These are phyloP conservation scores for Euglossa dilemma DNA, from an alignment of 1,140 invertebrate species.

Conservation along the genomic window DNA sequence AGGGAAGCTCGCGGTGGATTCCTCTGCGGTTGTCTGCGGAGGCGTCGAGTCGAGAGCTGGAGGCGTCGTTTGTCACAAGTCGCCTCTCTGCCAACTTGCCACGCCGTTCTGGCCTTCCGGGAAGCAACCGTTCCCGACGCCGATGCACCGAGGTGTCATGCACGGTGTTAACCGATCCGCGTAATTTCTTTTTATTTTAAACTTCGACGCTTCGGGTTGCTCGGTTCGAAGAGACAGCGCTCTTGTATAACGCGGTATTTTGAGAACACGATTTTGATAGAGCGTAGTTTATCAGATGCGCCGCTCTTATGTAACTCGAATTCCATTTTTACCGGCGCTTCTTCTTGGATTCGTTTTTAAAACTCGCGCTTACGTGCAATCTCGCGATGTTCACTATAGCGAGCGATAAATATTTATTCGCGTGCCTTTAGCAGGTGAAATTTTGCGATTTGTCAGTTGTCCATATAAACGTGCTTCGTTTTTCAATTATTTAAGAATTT, in stretches of 20 bases:
- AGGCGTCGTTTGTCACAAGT: neutral
- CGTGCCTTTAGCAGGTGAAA: no score
- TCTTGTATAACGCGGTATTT: neutral
- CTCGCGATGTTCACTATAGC: no score
- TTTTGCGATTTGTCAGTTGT: no score
- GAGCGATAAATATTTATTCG: no score
- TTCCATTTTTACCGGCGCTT: neutral
- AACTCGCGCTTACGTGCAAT: no score
- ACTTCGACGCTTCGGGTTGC: no score
- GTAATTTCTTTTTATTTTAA: no score
- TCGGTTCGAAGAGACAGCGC: no score
- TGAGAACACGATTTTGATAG: neutral
- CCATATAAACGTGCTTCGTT: no score
- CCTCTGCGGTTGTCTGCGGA: conserved; percentile 25
- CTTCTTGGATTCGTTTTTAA: neutral
- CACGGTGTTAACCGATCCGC: no score
- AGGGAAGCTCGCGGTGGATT: conserved; percentile 35
- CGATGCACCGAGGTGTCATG: neutral
- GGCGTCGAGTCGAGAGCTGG: neutral
- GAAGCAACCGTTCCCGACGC: neutral
- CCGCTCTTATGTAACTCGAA: neutral
- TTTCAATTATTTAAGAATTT: no score
- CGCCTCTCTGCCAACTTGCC: neutral
- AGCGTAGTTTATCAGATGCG: neutral
- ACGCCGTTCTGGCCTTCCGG: no score